phyloP scores from a whole-genome alignment of 2,888 invertebrate species.

The Temnothorax rugatulus region DNA sequence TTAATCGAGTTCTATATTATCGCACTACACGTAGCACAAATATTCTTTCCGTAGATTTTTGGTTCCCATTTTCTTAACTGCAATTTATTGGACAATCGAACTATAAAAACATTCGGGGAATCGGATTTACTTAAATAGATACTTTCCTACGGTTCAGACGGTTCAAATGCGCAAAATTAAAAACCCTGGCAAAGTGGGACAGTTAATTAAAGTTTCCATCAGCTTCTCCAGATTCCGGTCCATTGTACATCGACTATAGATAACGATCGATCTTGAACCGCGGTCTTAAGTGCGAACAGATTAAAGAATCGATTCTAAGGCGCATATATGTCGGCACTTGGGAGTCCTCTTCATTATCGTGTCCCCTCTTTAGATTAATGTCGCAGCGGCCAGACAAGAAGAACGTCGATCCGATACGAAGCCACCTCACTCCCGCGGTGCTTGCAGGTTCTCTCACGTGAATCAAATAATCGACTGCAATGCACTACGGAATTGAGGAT shows the following conservation, averaged over 20 bases:
- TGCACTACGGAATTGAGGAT: conserved; percentile 98
- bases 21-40: background rate
- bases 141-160: background rate
- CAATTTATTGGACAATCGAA: background rate
- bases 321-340: conserved; percentile 1
- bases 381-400: conserved; percentile 17
- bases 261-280: background rate
- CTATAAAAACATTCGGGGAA: background rate
- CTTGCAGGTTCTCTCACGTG: conserved; percentile 92
- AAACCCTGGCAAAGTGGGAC: background rate
- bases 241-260: background rate
- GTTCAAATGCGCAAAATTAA: conserved; percentile 4
- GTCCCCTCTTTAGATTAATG: conserved; percentile 50
- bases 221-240: background rate
- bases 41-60: background rate
- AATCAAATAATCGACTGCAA: conserved; percentile 93
- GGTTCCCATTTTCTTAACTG: background rate
- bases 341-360: conserved; percentile 54
- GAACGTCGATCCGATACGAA: conserved; percentile 81
- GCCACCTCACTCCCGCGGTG: conserved; percentile 97
- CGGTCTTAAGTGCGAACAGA: background rate
- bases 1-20: conserved; percentile 15
- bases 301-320: conserved; percentile 23
- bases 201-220: background rate
- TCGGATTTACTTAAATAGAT: background rate